Conservation (phyloP, 2,888 invertebrate genomes). For the Drosophila mayaguana region DNA sequence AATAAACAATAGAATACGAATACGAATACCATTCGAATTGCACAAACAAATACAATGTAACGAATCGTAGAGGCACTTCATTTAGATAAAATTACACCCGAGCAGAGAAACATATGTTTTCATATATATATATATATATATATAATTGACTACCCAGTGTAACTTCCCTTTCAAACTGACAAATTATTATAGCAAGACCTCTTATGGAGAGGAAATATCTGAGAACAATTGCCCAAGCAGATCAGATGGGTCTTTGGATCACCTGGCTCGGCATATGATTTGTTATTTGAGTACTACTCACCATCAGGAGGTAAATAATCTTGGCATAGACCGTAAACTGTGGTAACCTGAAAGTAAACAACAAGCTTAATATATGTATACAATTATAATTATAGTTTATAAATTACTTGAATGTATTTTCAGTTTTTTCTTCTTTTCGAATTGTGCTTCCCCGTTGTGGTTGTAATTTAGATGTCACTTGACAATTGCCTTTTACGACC, state of each 20-base stretch:
- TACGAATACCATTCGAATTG: slow-evolving; percentile 9
- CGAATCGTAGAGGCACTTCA: slow-evolving; percentile 29
- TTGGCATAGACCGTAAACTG: slow-evolving; percentile 96
- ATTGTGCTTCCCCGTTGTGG: slow-evolving; percentile 11
- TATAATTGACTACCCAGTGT: neutral
- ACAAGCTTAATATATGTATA: slow-evolving; percentile 15
- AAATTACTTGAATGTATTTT: too few species aligned
- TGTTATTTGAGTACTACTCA: slow-evolving; percentile 85
- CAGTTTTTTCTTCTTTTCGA: too few species aligned
- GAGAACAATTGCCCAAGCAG: too few species aligned
- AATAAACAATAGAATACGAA: slow-evolving; percentile 27
- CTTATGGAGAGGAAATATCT: too few species aligned
- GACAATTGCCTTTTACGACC: neutral
- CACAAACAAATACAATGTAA: slow-evolving; percentile 21
- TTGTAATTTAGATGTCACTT: neutral
- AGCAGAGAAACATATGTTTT: slow-evolving; percentile 7
- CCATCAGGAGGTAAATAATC: slow-evolving; percentile 96
- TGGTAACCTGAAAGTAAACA: slow-evolving; percentile 91
- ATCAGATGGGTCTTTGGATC: too few species aligned
- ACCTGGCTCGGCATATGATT: neutral
- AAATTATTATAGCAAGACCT: too few species aligned
- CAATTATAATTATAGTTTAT: too few species aligned
- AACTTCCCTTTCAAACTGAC: neutral
- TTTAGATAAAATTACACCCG: slow-evolving; percentile 24
- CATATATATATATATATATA: neutral